Evolutionary conservation across 2,797 vertebrate species (phyloP).

Genomic region (Sebastes kiyomatsui): DNA sequence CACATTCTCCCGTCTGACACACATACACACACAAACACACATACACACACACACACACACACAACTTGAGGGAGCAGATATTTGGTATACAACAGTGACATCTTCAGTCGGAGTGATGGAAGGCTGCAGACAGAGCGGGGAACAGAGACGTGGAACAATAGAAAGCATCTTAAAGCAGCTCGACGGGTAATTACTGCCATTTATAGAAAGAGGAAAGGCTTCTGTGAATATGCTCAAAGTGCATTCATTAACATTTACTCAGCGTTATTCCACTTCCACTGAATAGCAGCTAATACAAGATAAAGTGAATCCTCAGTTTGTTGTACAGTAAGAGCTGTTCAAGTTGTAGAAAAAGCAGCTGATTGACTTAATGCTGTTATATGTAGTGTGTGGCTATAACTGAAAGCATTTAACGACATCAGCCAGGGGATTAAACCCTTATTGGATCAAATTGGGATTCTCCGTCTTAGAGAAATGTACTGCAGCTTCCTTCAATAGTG

Average conservation of each 20-base stretch:
- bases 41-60: conserved; percentile 18
- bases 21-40: neutral
- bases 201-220: conserved; percentile 63
- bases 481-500: neutral
- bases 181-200: conserved; percentile 71
- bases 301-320: neutral
- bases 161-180: conserved; percentile 26
- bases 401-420: neutral
- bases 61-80: conserved; percentile 14
- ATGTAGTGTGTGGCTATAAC: neutral
- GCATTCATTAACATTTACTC: conserved; percentile 77
- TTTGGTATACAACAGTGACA: conserved; percentile 84
- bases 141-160: conserved; percentile 38
- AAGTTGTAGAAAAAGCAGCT: conserved; percentile 14
- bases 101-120: conserved; percentile 74
- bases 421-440: neutral
- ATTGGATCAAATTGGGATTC: neutral
- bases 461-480: neutral
- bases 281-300: neutral
- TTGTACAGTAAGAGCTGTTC: neutral
- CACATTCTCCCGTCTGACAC: conserved; percentile 32
- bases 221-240: conserved; percentile 62
- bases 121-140: conserved; percentile 9
- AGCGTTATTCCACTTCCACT: conserved; percentile 30
- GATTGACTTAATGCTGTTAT: neutral